A percentile compares a stretch with the other conserved stretches of the same genome.
Conservation (phyloP, 2,113 vertebrate genomes). For the Chaenocephalus aceratus region DNA sequence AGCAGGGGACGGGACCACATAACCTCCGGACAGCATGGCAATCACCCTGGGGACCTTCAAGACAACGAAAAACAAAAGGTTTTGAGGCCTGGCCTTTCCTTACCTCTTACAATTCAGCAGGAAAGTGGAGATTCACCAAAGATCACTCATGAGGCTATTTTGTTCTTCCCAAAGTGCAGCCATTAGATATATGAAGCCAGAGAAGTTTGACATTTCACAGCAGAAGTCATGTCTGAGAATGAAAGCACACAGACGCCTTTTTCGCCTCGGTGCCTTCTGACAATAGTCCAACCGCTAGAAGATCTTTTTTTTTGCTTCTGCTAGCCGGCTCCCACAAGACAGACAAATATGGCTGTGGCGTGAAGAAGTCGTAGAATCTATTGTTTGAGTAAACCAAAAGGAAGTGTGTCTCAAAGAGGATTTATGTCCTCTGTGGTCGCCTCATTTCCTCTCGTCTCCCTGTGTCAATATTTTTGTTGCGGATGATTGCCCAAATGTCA, state of each 20-base stretch:
- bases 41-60: slow-evolving; percentile 47
- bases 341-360: slow-evolving; percentile 63
- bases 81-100: not conserved
- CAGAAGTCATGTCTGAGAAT: slow-evolving; percentile 45
- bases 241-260: slow-evolving; percentile 47
- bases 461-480: slow-evolving; percentile 63
- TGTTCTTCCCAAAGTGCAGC: slow-evolving; percentile 33
- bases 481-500: slow-evolving; percentile 50
- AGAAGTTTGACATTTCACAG: slow-evolving; percentile 53
- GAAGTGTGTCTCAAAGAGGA: slow-evolving; percentile 67
- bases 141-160: slow-evolving; percentile 24
- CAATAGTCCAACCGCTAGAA: slow-evolving; percentile 52
- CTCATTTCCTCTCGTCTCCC: slow-evolving; percentile 62
- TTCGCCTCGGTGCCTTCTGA: slow-evolving; percentile 12
- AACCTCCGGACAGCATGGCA: slow-evolving; percentile 31
- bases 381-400: slow-evolving; percentile 67
- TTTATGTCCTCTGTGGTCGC: slow-evolving; percentile 65
- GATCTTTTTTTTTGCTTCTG: slow-evolving; percentile 28
- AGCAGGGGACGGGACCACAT: slow-evolving; percentile 43
- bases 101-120: slow-evolving; percentile 18
- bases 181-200: slow-evolving; percentile 51
- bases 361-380: slow-evolving; percentile 46
- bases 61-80: slow-evolving; percentile 16
- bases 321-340: slow-evolving; percentile 51
- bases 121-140: slow-evolving; percentile 34